Evolutionary conservation across 2,888 invertebrate species (phyloP).

Genomic region (Eupithecia subumbrata): DNA sequence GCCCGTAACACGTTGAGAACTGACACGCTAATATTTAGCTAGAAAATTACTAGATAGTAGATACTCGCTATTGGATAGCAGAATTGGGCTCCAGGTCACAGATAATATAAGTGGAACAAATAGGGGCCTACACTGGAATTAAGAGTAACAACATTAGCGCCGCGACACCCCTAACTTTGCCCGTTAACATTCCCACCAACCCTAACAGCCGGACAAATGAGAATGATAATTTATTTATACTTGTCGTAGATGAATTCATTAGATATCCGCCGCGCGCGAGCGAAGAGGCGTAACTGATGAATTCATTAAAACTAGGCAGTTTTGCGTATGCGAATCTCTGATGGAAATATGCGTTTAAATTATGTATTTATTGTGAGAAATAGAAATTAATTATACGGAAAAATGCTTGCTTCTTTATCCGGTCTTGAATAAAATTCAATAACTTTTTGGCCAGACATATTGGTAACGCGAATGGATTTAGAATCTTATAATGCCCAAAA

Average conservation of each 20-base stretch:
- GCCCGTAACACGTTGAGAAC: too few relatives aligned
- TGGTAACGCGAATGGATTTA: neutral
- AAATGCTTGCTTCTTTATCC: neutral
- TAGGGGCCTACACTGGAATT: neutral
- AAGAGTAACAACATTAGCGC: constrained; percentile 19
- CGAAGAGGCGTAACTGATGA: constrained; percentile 21
- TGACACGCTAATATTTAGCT: too few relatives aligned
- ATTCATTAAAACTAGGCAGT: constrained; percentile 31
- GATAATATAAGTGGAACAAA: neutral
- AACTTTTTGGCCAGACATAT: neutral
- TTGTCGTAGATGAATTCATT: constrained; percentile 40
- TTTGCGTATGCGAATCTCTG: neutral
- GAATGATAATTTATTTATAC: constrained; percentile 51
- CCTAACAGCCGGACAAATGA: constrained; percentile 48
- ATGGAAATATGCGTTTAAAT: neutral
- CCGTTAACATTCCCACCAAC: constrained; percentile 46
- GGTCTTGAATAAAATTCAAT: neutral
- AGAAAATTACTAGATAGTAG: too few relatives aligned
- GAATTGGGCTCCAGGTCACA: neutral
- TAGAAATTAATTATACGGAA: neutral
- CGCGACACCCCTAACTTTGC: constrained; percentile 36
- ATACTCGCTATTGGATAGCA: neutral
- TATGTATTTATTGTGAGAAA: neutral
- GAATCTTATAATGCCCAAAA: neutral
- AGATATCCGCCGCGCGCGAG: constrained; percentile 24